A percentile compares a stretch with the other conserved stretches of the same genome.
phyloP scores from a whole-genome alignment of 2,797 vertebrate species.

The Sebastes nivosus region DNA sequence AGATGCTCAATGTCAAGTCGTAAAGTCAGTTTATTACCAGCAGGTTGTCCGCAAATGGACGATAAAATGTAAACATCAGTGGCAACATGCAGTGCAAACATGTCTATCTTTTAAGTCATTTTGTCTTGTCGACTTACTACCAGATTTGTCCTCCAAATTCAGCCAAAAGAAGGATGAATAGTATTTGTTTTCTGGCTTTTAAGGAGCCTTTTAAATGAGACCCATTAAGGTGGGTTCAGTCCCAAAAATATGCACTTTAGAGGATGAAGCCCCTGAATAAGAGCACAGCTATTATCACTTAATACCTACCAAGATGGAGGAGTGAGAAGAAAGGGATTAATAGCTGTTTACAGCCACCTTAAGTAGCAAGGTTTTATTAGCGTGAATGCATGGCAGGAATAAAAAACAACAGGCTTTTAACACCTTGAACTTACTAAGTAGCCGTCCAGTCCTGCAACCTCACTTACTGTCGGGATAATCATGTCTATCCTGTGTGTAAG shows the following conservation, averaged over 20 bases:
- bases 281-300: constrained; percentile 2
- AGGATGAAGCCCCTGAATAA: neutral
- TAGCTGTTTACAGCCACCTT: neutral
- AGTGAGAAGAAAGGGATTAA: constrained; percentile 15
- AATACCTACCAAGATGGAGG: neutral
- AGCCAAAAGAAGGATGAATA: neutral
- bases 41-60: neutral
- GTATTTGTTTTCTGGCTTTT: neutral
- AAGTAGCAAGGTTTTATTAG: neutral
- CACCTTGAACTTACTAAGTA: neutral
- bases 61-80: neutral
- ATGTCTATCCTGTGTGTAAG: neutral
- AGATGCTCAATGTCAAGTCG: constrained; percentile 1
- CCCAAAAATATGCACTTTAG: neutral
- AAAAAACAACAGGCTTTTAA: constrained; percentile 3
- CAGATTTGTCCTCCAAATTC: neutral
- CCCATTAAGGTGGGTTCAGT: neutral
- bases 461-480: neutral
- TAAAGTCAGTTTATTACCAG: constrained; percentile 10
- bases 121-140: neutral
- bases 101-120: neutral
- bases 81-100: neutral
- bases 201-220: neutral
- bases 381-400: neutral
- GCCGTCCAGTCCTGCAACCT: neutral